These are phyloP conservation scores for Bos javanicus DNA, from an alignment of 2,113 vertebrate species.

Conservation along the genomic window DNA sequence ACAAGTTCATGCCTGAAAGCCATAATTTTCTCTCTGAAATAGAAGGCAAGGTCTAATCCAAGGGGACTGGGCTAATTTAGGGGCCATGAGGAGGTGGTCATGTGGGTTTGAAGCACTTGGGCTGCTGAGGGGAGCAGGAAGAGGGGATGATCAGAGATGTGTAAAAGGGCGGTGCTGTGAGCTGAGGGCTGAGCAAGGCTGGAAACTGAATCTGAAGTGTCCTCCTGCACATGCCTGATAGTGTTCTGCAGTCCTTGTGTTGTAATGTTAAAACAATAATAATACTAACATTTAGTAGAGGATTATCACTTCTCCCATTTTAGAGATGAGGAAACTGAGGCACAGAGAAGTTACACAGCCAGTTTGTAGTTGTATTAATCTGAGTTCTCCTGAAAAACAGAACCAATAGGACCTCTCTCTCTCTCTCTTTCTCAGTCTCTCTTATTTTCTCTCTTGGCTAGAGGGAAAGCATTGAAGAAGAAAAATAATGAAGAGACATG, in stretches of 20 bases:
- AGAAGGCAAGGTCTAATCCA: conserved; percentile 4
- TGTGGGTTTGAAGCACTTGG: not conserved
- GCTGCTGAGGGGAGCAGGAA: not conserved
- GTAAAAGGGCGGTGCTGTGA: not conserved
- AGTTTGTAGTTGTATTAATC: not conserved
- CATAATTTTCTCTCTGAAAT: conserved; percentile 33
- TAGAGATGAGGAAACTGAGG: not conserved
- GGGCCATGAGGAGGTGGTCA: not conserved
- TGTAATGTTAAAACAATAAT: not conserved
- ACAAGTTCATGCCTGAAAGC: conserved; percentile 40
- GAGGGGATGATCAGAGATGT: not conserved
- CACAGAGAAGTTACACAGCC: not conserved
- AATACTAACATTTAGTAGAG: not conserved
- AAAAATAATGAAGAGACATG: not conserved
- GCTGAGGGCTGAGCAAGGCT: not conserved
- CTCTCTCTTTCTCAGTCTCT: not conserved
- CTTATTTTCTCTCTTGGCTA: not conserved
- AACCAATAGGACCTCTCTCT: not conserved
- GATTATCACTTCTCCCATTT: not conserved
- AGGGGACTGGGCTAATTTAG: not conserved
- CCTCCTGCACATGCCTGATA: fast-evolving
- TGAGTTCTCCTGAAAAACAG: not conserved
- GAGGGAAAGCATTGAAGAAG: not conserved
- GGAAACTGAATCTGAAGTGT: not conserved
- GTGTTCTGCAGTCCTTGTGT: not conserved